Evolutionary conservation across 2,113 vertebrate species (phyloP).

Genomic region (Siphamia tubifer): DNA sequence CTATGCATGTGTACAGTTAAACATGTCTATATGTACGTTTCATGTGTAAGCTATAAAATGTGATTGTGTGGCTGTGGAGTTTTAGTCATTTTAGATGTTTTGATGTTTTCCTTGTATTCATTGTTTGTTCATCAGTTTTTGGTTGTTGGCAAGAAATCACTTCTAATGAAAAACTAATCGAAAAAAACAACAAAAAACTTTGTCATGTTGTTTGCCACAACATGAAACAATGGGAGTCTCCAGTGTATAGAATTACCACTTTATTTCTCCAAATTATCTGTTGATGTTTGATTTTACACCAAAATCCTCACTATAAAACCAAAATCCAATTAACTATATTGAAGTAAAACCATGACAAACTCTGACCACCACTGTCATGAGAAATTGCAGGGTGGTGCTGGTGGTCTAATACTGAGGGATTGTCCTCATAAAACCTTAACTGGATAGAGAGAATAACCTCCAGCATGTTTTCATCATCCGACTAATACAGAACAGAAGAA

Average conservation of each 20-base stretch:
- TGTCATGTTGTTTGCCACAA: background rate
- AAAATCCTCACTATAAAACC: background rate
- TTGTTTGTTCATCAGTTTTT: constrained; percentile 4
- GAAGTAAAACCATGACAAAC: constrained; percentile 20
- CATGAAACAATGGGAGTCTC: background rate
- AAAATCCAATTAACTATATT: background rate
- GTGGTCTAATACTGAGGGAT: background rate
- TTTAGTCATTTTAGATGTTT: constrained; percentile 34
- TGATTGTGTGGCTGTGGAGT: too few relatives aligned
- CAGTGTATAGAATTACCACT: background rate
- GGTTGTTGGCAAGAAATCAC: background rate
- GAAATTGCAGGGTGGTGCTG: background rate
- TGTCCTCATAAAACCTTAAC: constrained; percentile 10
- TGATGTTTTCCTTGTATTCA: constrained; percentile 28
- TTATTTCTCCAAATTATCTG: background rate
- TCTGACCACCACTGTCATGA: constrained; percentile 2
- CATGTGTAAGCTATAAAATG: too few relatives aligned
- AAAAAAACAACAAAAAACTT: background rate
- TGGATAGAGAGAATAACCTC: background rate
- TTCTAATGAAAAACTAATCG: background rate
- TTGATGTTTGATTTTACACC: background rate
- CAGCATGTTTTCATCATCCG: constrained; percentile 7
- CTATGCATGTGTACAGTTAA: constrained; percentile 15
- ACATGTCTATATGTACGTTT: constrained; percentile 8
- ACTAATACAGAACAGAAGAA: background rate